Evolutionary conservation across 30 jellyfish, hydroid and myxozoan genomes (phyloP).

Genomic region (Haliclystus octoradiatus): DNA sequence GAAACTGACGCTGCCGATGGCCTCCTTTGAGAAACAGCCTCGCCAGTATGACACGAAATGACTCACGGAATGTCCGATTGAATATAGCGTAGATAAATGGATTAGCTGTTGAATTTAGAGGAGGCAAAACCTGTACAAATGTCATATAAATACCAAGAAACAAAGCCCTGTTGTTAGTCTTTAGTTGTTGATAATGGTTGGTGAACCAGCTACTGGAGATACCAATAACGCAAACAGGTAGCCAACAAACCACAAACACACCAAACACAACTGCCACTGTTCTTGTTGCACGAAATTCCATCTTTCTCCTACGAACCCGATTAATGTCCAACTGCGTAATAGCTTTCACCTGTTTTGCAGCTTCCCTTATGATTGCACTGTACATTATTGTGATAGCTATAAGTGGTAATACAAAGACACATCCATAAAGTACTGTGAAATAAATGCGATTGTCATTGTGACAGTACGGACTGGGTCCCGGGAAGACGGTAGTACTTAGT

Average conservation of each 20-base stretch:
- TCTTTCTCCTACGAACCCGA: constrained; percentile 28
- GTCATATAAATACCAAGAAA: constrained; percentile 14
- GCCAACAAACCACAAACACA: constrained; percentile 63
- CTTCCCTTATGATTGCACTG: constrained; percentile 31
- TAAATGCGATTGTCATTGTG: constrained; percentile 13
- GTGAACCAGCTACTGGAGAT: constrained; percentile 24
- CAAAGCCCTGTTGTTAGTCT: constrained; percentile 4
- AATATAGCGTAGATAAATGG: constrained; percentile 62
- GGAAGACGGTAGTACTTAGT: neutral
- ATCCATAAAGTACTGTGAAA: constrained; percentile 12
- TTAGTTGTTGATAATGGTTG: constrained; percentile 21
- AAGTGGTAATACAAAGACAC: constrained; percentile 39
- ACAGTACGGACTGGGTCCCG: constrained; percentile 11
- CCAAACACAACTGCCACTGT: constrained; percentile 63
- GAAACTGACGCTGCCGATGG: no score
- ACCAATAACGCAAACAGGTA: constrained; percentile 53
- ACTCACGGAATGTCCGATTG: constrained; percentile 41
- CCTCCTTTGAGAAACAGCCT: no score
- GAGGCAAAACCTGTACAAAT: constrained; percentile 51
- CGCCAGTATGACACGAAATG: constrained; percentile 15
- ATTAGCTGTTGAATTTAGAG: constrained; percentile 43
- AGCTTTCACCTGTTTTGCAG: constrained; percentile 36
- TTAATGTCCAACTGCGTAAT: neutral
- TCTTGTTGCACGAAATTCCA: constrained; percentile 35
- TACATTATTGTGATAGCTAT: constrained; percentile 41